Evolutionary conservation across 2,797 vertebrate genomes (phyloP), one percentile per base, ranked within the genome.

Genomic region (Picus viridis): DNA sequence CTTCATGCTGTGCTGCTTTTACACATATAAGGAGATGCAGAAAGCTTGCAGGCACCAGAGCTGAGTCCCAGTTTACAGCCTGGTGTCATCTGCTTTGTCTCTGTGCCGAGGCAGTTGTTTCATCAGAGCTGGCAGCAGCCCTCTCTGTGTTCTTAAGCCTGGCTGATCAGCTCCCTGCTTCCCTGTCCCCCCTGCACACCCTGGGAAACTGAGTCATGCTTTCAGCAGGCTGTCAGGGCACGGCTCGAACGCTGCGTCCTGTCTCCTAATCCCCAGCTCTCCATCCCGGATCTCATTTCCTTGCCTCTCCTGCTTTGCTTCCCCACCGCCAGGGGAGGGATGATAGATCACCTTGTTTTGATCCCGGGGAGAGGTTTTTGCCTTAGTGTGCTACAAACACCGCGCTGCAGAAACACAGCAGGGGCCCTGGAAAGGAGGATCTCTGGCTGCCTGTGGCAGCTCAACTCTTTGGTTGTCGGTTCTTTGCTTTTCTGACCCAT

Each of bases 281-380:
- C 57, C 18, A 23, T 32, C 49, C 61, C 14, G 32, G 1, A 9
- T 5, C 84, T 83, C 75, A 1, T 80, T 80, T 65, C 79, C 75
- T 67, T 6, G 20, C 56, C 59, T 89, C 75, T 64, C 30, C 63
- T 86, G 65, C 45, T 93, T 81, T 67, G 56, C 71, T 85, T 78
- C 45, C 32, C 62, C 88, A 3, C 58, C 2, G 0, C 1, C 69
- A 67, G 88, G 69, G 53, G 9, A 32, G 71, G 84, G 63, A 65
- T 61, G 77, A 91, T 63, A 15, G 67, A 90, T 92, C 81, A 45
- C 86, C 58, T 86, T 82, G 68, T 80, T 89, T 92, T 68, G 68
- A 73, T 65, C 76, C 57, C 70, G 49, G 56, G 79, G 81, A 72
- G 32, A n/a, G 6, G 2, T 58, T 86, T 62, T n/a, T 90, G 63